Evolutionary conservation across 2,888 invertebrate genomes (phyloP).

Genomic region (Neoitamus cyanurus): DNA sequence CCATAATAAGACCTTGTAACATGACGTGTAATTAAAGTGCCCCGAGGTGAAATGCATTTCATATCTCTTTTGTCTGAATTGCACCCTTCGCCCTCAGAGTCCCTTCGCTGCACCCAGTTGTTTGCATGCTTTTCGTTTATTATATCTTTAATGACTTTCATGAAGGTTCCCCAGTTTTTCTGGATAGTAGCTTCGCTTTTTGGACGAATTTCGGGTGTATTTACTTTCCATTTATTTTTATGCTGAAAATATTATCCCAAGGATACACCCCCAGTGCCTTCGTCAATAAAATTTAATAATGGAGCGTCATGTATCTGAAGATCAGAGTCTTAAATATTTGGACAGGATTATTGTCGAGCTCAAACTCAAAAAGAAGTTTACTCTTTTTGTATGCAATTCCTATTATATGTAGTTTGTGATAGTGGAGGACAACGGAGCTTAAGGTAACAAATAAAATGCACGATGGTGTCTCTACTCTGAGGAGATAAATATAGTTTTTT

Average conservation of each 20-base stretch:
- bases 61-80: neutral
- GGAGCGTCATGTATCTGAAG: neutral
- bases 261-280: neutral
- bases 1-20: conserved; percentile 5
- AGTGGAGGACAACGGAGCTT: too few species aligned
- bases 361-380: neutral
- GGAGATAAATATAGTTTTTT: too few species aligned
- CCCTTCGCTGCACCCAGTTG: neutral
- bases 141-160: neutral
- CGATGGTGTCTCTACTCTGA: too few species aligned
- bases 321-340: neutral
- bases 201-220: neutral
- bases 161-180: neutral
- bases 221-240: neutral
- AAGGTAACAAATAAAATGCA: too few species aligned
- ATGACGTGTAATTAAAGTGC: conserved; percentile 1
- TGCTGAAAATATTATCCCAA: neutral
- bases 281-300: neutral
- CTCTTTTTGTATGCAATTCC: too few species aligned
- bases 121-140: neutral
- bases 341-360: neutral
- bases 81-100: neutral
- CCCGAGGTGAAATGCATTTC: conserved; percentile 5
- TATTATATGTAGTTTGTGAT: too few species aligned
- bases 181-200: neutral